A percentile compares a stretch with the other conserved stretches of the same genome.
Evolutionary conservation across 2,797 vertebrate species (phyloP).

Genomic region (Cirrhinus molitorella): DNA sequence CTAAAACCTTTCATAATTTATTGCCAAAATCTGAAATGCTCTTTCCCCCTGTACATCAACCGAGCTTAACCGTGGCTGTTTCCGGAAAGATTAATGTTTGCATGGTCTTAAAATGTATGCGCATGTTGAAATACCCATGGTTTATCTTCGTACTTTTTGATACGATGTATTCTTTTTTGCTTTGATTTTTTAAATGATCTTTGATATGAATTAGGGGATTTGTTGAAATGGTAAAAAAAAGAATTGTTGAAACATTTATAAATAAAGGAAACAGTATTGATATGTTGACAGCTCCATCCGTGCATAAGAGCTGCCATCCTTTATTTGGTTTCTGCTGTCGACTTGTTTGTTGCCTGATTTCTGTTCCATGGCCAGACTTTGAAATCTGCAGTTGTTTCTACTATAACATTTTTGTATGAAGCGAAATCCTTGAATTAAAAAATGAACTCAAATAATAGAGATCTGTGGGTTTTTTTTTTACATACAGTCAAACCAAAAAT

Average conservation of each 20-base stretch:
- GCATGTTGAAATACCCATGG: slow-evolving; percentile 82
- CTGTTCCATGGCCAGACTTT: slow-evolving; percentile 90
- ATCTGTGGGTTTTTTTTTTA: neutral
- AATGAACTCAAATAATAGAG: slow-evolving; percentile 70
- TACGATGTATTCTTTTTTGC: slow-evolving; percentile 88
- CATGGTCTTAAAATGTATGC: slow-evolving; percentile 90
- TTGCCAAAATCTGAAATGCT: slow-evolving; percentile 82
- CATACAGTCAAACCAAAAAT: too few species aligned
- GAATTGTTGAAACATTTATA: slow-evolving; percentile 80
- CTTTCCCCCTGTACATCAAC: slow-evolving; percentile 79
- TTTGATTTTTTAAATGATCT: slow-evolving; percentile 94
- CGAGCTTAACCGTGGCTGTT: slow-evolving; percentile 85
- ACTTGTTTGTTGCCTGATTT: slow-evolving; percentile 90
- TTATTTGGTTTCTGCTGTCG: slow-evolving; percentile 82
- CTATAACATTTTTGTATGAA: slow-evolving; percentile 97
- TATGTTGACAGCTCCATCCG: slow-evolving; percentile 75
- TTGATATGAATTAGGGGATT: slow-evolving; percentile 93
- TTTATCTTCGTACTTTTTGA: slow-evolving; percentile 94
- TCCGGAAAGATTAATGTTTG: slow-evolving; percentile 85
- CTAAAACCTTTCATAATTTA: slow-evolving; percentile 67
- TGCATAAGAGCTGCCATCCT: slow-evolving; percentile 78
- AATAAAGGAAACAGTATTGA: slow-evolving; percentile 81
- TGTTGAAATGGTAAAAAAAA: slow-evolving; percentile 76
- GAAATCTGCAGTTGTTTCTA: slow-evolving; percentile 96
- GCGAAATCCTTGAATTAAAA: slow-evolving; percentile 97